These are phyloP conservation scores for Leptodactylus fallax DNA, from an alignment of 2,797 vertebrate genomes.

Conservation along the genomic window DNA sequence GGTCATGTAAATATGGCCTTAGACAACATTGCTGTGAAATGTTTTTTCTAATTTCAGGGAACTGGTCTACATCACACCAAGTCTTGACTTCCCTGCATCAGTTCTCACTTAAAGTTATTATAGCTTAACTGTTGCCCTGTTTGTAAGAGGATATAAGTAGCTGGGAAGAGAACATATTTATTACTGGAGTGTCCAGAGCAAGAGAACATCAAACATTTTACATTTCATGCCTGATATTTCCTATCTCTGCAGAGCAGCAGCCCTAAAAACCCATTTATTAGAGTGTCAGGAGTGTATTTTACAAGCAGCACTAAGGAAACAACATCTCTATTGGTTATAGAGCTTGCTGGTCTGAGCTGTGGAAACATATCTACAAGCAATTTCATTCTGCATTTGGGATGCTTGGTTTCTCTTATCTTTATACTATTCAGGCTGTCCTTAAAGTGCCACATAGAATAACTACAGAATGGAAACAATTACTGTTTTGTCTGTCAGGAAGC, in stretches of 20 bases:
- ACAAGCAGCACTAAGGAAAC: background rate
- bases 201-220: background rate
- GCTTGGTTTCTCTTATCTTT: background rate
- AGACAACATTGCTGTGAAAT: background rate
- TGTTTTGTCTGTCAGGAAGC: background rate
- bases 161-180: background rate
- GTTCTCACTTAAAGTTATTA: background rate
- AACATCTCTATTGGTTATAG: slow-evolving; percentile 29
- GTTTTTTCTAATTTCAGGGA: background rate
- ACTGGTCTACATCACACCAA: background rate
- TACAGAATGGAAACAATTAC: background rate
- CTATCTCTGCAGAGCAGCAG: slow-evolving; percentile 1
- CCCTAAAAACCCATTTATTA: slow-evolving; percentile 18
- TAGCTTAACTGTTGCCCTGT: background rate
- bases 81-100: background rate
- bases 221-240: background rate
- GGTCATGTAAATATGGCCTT: too few species aligned
- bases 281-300: slow-evolving; percentile 23
- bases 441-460: too few species aligned
- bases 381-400: background rate
- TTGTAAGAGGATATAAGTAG: background rate
- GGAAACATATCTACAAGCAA: background rate
- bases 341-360: background rate
- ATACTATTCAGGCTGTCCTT: too few species aligned
- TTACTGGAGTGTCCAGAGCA: background rate